A percentile compares a stretch with the other conserved stretches of the same genome.
Evolutionary conservation across 2,113 vertebrate species (phyloP).

Genomic region (Melanocharis versteri): DNA sequence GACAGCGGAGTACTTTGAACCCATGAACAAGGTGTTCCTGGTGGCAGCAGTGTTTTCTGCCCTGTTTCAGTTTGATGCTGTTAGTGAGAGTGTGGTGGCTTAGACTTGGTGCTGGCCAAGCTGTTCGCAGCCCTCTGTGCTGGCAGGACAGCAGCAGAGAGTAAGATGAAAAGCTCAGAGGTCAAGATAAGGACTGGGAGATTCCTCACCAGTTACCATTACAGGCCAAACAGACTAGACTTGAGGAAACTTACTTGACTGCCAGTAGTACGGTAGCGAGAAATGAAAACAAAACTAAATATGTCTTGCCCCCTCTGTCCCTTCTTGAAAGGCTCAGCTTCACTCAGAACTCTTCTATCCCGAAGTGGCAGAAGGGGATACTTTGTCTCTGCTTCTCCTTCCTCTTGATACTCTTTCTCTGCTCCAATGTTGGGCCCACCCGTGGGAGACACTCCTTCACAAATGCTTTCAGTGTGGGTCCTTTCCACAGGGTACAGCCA

Average conservation of each 20-base stretch:
- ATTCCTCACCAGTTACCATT: neutral
- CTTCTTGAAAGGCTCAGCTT: neutral
- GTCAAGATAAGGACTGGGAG: neutral
- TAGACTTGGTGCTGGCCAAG: neutral
- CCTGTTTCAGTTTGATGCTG: neutral
- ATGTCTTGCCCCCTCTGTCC: accelerated
- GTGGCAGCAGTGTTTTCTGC: neutral
- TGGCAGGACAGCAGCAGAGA: neutral
- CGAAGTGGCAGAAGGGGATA: neutral
- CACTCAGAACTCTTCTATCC: neutral
- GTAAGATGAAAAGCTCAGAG: neutral
- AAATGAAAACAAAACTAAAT: neutral
- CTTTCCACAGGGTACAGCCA: neutral
- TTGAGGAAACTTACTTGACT: neutral
- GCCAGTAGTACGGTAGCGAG: neutral
- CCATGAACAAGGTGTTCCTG: neutral
- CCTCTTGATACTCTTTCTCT: neutral
- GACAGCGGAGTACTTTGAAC: neutral
- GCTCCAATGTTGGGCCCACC: accelerated
- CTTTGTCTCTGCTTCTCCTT: neutral
- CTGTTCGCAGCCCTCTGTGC: neutral
- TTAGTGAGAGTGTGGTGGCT: neutral
- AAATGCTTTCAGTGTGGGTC: neutral
- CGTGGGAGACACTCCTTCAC: neutral
- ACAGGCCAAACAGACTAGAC: neutral